phyloP scores from a whole-genome alignment of 92 coral and sea anemone species.

The Galaxea fascicularis region DNA sequence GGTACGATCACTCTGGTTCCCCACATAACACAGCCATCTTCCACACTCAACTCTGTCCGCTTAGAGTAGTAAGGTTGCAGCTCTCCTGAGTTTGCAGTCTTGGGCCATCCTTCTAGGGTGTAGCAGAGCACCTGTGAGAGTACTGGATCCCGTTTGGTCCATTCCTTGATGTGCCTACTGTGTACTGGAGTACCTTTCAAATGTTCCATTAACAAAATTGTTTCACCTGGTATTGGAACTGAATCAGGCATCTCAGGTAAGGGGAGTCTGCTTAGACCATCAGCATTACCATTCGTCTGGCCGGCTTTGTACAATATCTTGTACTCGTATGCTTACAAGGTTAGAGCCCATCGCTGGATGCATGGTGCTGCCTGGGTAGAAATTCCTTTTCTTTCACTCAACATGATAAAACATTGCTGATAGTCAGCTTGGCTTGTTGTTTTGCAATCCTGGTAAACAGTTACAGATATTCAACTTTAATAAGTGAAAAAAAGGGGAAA shows the following conservation, averaged over 20 bases:
- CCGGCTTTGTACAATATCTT: conserved; percentile 58
- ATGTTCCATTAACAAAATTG: conserved; percentile 62
- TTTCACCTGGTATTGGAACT: conserved; percentile 65
- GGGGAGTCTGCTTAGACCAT: conserved; percentile 67
- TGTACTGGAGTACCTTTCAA: conserved; percentile 62
- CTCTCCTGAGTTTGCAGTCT: conserved; percentile 35
- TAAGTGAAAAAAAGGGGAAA: no score
- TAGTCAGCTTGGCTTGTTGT: no score
- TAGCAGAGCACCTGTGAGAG: conserved; percentile 57
- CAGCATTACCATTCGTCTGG: conserved; percentile 63
- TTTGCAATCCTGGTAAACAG: no score
- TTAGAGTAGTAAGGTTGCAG: conserved; percentile 44
- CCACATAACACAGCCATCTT: conserved; percentile 75
- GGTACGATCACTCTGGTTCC: conserved; percentile 65
- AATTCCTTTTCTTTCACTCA: conserved; percentile 57
- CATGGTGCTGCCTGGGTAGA: conserved; percentile 61
- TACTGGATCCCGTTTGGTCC: conserved; percentile 63
- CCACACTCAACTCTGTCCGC: conserved; percentile 65
- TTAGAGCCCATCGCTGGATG: conserved; percentile 77
- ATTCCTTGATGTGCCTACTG: conserved; percentile 54
- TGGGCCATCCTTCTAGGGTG: conserved; percentile 66
- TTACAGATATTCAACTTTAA: no score
- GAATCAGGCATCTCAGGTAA: conserved; percentile 48
- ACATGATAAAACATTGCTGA: no score
- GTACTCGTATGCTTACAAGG: conserved; percentile 64